Base-by-base conservation (phyloP, 2,797 vertebrate species). In the Fistularia commersonii region DNA sequence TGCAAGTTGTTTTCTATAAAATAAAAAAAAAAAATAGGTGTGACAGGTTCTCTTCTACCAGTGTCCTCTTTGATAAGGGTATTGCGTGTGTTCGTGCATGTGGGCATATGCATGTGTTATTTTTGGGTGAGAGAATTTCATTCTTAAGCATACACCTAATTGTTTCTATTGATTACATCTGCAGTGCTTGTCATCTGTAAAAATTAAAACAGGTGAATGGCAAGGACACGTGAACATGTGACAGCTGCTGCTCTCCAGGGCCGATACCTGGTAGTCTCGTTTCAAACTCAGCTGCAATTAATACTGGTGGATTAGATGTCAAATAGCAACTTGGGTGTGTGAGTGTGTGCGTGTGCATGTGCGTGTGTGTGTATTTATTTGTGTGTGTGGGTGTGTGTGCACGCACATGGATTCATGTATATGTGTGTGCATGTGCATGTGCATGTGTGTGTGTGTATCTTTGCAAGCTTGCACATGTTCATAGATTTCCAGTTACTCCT, bases 201-300 rank as follows among this genome's bases (percentile, higher is more conserved):
- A 36, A n/a, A 45, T 34, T 45, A 39, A 15, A 44, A 34, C 48
- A 42, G 55, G 44, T 72, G 53, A 68, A 57, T 51, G 57, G 15
- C 64, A 60, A 48, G 32, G 32, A 71, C 58, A 65, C 64, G 73
- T 54, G 48, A 66, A 57, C 42, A 41, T 66, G 73, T 65, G 66
- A 3, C 6, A 60, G 61, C 51, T 49, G 52, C 54, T 57, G 46
- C 23, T 61, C 71, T 75, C 79, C 31, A 43, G 73, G 68, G 74
- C 56, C 60, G 32, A 61, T 58, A 50, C 48, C 57, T 73, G 71
- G 64, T 7, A 13, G 55, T 56, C 48, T 58, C 43, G 48, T 61
- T 66, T 60, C 71, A 79, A 72, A 69, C 61, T 68, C 66, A 69
- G 73, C 55, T 57, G 6, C 41, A 63, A 77, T 79, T 73, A 71